phyloP scores from a whole-genome alignment of 1,140 invertebrate genomes.

The Dermatophagoides farinae region DNA sequence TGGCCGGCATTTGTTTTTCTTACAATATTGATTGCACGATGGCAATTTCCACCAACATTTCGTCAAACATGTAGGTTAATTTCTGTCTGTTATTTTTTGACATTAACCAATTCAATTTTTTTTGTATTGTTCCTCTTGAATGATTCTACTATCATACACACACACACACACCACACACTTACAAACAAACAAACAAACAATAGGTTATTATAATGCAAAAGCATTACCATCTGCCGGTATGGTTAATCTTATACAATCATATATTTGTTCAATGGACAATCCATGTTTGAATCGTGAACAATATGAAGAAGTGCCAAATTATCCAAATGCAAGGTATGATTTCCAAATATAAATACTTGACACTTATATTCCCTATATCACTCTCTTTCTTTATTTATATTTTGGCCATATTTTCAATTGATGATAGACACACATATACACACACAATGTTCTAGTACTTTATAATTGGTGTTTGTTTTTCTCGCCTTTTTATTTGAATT shows the following conservation, averaged over 20 bases:
- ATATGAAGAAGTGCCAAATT: slow-evolving; percentile 19
- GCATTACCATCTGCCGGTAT: slow-evolving; percentile 20
- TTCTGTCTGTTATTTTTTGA: slow-evolving; percentile 6
- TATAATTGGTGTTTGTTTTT: background rate
- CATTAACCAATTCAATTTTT: no score
- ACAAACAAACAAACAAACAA: no score
- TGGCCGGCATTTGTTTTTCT: slow-evolving; percentile 21
- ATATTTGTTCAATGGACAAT: slow-evolving; percentile 22
- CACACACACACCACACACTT: no score
- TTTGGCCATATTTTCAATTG: background rate
- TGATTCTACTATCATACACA: no score
- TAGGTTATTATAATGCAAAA: slow-evolving; percentile 21
- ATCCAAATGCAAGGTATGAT: slow-evolving; percentile 19
- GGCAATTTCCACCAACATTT: slow-evolving; percentile 17
- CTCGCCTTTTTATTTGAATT: background rate
- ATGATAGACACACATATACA: no score
- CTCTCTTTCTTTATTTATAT: background rate
- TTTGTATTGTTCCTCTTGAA: no score
- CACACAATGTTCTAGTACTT: no score
- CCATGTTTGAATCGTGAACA: slow-evolving; percentile 18
- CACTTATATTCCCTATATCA: no score
- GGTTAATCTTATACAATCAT: slow-evolving; percentile 20
- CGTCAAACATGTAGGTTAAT: slow-evolving; percentile 20
- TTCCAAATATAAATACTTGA: background rate
- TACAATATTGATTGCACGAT: slow-evolving; percentile 18